Evolutionary conservation across 1,140 invertebrate genomes (phyloP), one percentile per base, ranked within the genome.

Genomic region (Dinoponera quadriceps): DNA sequence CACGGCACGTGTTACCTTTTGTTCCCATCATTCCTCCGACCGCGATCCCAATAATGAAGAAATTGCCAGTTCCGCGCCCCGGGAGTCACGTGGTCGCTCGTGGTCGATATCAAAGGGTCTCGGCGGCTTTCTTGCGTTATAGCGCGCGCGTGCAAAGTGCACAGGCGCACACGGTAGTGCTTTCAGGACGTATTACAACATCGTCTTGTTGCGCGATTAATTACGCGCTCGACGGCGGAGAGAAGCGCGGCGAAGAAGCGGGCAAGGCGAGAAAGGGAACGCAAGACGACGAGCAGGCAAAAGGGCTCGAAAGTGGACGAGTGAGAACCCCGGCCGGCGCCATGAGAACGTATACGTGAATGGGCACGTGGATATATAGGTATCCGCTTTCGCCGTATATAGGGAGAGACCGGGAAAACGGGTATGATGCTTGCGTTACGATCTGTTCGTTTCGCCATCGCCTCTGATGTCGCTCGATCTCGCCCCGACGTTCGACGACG

Each of bases 121-220:
- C 75, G 51, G 27, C 51, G 75, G 49, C 51, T 80, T 80, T 80
- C 75, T 80, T 80, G 75, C 75, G 57, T 80, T 80, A 71, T 51
- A 44, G 38, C 38, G 38, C 38, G 38, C 38, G 7, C 54, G 65
- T 65, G 75, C 75, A 80, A 80, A 80, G 75, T 80, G 75, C 65
- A 69, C 33, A 33, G 33, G 33, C 49, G 75, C 65, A 44, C 63
- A 78, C 33, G 62, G 63, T 69, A 71, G 65, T 71, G 75, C 75
- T 80, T 80, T 80, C 75, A 80, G 75, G 25, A 71, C 55, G 59
- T 75, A 62, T 82, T 82, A 82, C 80, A 74, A 75, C 80, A 75
- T 22, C 55, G 65, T 25, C 65, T 62, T 60, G 80, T 72, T 75
- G 80, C 71, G 57, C 80, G 80, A 82, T 82, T 82, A 82, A 82